Conservation (phyloP, 2,113 vertebrate genomes). For the Sylvilagus bachmani region DNA sequence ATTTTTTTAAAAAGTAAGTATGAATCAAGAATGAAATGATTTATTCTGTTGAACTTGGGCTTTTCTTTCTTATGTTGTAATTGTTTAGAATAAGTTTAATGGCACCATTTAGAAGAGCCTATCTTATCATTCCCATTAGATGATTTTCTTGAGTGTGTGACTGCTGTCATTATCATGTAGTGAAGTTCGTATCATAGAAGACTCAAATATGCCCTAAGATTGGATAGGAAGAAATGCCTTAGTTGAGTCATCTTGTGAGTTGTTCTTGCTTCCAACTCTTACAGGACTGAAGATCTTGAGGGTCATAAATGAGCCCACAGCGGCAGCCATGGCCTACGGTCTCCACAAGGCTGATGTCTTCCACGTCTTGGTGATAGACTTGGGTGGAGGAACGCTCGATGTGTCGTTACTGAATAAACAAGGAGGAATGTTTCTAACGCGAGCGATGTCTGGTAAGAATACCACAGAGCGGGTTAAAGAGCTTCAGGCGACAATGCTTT, state of each 20-base stretch:
- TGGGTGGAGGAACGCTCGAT: conserved; percentile 97
- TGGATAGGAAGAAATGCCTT: conserved; percentile 11
- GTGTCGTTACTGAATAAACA: conserved; percentile 98
- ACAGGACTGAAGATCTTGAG: conserved; percentile 93
- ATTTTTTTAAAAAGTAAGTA: conserved; percentile 8
- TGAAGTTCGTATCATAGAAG: not conserved
- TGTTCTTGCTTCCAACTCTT: conserved; percentile 21
- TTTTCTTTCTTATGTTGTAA: conserved; percentile 14
- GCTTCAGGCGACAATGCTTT: not conserved
- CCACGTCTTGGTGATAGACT: conserved; percentile 97
- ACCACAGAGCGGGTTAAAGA: not conserved
- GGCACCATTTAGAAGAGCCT: not conserved
- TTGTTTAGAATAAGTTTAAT: conserved; percentile 52
- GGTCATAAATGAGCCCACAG: conserved; percentile 98
- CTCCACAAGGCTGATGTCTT: conserved; percentile 97
- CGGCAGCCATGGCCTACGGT: conserved; percentile 98
- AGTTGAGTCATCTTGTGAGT: not conserved
- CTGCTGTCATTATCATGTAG: not conserved
- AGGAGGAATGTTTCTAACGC: conserved; percentile 98
- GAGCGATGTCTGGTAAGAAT: conserved; percentile 97
- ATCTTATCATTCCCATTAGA: not conserved
- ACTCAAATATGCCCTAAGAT: rapidly evolving
- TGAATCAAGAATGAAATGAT: conserved; percentile 12
- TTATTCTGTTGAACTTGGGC: not conserved
- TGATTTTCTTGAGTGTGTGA: not conserved